These are phyloP conservation scores for Spizaetus ornatus DNA, from an alignment of 2,113 vertebrate species.

Conservation along the genomic window DNA sequence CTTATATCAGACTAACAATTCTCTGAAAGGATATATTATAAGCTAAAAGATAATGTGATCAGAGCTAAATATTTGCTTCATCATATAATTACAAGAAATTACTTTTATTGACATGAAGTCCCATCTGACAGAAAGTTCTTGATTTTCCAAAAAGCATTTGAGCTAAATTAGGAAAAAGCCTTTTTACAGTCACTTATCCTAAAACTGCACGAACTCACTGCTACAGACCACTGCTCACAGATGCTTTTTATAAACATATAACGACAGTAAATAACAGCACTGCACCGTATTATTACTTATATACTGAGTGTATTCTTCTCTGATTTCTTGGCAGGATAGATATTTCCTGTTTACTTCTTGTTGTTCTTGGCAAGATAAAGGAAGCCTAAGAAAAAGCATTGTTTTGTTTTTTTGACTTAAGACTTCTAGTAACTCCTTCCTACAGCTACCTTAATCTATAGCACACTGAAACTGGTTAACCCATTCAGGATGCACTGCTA, in stretches of 20 bases:
- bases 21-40: not conserved
- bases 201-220: not conserved
- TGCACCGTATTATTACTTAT: not conserved
- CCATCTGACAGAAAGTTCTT: not conserved
- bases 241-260: not conserved
- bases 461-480: not conserved
- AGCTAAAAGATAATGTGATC: not conserved
- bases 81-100: not conserved
- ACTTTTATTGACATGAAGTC: not conserved
- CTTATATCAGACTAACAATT: not conserved
- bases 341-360: not conserved
- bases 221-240: not conserved
- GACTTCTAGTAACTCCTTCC: not conserved
- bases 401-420: not conserved
- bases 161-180: not conserved
- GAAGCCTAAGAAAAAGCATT: not conserved
- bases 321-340: not conserved
- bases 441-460: not conserved
- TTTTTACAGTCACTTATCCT: not conserved
- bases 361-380: not conserved
- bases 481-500: not conserved
- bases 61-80: not conserved
- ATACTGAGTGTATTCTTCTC: not conserved
- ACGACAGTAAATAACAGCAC: not conserved
- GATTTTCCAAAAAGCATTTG: not conserved